Conservation (phyloP, 2,797 vertebrate species). For the Brachyalestes nurse region DNA sequence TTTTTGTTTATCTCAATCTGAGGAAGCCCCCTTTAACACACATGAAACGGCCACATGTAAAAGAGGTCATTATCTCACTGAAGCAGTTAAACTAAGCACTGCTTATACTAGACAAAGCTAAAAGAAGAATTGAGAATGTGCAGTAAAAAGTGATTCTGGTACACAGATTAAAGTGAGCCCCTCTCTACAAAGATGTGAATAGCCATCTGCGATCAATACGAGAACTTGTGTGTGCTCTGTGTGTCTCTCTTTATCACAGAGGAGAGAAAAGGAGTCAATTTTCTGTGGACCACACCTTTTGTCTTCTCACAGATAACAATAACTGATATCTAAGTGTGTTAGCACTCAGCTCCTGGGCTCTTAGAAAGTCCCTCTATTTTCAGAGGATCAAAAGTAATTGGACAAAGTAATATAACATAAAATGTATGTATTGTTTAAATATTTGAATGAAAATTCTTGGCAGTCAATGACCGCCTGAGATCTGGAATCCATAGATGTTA, state of each 20-base stretch:
- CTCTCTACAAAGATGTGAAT: conserved; percentile 38
- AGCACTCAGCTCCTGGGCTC: conserved; percentile 14
- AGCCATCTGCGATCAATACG: conserved; percentile 43
- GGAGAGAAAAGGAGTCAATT: conserved; percentile 37
- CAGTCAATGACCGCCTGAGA: no score
- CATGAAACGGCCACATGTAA: background rate
- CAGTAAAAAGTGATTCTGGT: conserved; percentile 25
- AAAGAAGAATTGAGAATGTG: conserved; percentile 5
- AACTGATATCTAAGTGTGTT: conserved; percentile 28
- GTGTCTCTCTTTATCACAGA: conserved; percentile 49
- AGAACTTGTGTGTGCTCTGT: conserved; percentile 53
- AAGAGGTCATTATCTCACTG: conserved; percentile 16
- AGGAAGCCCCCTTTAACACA: background rate
- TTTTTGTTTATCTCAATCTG: background rate
- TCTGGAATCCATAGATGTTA: no score
- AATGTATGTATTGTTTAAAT: no score
- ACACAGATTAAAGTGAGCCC: conserved; percentile 35
- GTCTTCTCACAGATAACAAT: conserved; percentile 37
- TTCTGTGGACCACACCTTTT: conserved; percentile 20
- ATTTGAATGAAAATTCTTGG: no score
- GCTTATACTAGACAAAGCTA: conserved; percentile 8
- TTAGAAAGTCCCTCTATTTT: background rate
- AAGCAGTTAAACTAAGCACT: conserved; percentile 33
- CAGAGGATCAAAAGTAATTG: no score
- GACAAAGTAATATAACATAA: no score